Base-by-base conservation (phyloP, 2,797 vertebrate species). In the Lutjanus campechanus region DNA sequence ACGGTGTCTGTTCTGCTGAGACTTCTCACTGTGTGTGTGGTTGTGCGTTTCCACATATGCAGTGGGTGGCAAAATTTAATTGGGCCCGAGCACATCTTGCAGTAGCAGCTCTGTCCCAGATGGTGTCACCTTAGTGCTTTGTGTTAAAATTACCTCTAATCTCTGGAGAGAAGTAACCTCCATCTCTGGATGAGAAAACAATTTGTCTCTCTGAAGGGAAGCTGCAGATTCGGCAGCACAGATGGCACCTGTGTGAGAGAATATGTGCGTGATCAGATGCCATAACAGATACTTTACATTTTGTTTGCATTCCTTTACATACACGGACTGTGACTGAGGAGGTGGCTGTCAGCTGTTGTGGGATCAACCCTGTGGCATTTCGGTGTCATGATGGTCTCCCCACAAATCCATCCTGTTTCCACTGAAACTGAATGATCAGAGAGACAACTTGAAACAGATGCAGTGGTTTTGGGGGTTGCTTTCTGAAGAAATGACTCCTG, bases 61-160 rank as follows among this genome's bases (percentile, higher is more conserved):
- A 51, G 50, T 19, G 47, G 58, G 76, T 65, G 73, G 19, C 17
- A 40, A 50, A 55, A 54, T 55, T 11, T 8, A 79, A 83, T 74
- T 76, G 70, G 46, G 60, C 1, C 65, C 16, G 15, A 51, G 64
- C 49, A 56, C 62, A 41, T 55, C 1, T 9, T 91, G 92, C 69
- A 90, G 49, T 92, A 76, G 77, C 91, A 86, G 8, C 69, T 10
- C 19, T 3, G 22, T 69, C 51, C 89, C 92, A 85, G 83, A 74
- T 54, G 88, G 86, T 86, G 92, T 92, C 92, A 88, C 85, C 72
- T 84, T 53, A 63, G 84, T 19, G 58, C 72, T 88, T 77, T 73
- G 82, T 75, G 81, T 77, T 74, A 76, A 76, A 81, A 65, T 67
- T 6, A 69, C 62, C 49, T 72, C 58, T 49, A 4, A 1, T 83